Conservation (phyloP, 2,113 vertebrate species). For the Rattus rattus region DNA sequence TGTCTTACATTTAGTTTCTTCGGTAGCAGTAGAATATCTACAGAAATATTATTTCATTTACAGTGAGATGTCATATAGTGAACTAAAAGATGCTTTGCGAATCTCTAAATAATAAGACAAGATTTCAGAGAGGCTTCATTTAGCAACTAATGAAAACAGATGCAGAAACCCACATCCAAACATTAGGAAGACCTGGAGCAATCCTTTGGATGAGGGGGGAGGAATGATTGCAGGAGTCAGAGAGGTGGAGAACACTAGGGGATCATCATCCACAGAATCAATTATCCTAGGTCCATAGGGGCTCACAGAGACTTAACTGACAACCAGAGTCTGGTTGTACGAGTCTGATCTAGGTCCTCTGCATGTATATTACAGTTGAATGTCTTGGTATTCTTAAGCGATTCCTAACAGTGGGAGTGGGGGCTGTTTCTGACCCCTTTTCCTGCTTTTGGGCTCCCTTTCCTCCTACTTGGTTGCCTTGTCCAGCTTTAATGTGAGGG, state of each 20-base stretch:
- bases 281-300: too few relatives aligned
- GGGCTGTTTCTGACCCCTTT: neutral
- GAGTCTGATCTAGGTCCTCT: neutral
- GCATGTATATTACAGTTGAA: neutral
- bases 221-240: neutral
- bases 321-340: neutral
- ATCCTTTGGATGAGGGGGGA: neutral
- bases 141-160: neutral
- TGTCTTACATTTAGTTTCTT: neutral
- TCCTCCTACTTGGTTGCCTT: neutral
- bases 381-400: neutral
- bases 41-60: neutral
- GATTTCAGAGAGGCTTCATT: neutral
- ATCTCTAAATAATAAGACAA: neutral
- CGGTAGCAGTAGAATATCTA: neutral
- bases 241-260: neutral
- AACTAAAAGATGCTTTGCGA: conserved; percentile 13
- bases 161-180: neutral
- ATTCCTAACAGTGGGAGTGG: neutral
- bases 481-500: neutral
- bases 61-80: neutral
- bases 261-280: neutral
- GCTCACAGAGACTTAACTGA: neutral
- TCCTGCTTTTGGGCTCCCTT: neutral
- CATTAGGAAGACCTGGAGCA: neutral